Conservation (phyloP, 2,888 invertebrate genomes). For the Aphidius colemani region DNA sequence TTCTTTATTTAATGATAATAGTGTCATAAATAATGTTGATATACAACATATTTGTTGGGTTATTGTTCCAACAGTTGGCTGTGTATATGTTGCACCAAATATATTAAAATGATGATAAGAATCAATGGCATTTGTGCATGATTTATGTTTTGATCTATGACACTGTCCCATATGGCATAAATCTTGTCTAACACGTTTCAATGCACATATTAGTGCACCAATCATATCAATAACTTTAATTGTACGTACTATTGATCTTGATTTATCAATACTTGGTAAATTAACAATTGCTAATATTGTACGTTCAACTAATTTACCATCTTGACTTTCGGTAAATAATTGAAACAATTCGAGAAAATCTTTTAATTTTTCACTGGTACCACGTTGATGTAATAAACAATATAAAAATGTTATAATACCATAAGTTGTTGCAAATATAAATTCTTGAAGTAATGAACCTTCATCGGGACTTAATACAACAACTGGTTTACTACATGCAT, state of each 20-base stretch:
- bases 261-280: constrained; percentile 59
- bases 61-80: constrained; percentile 51
- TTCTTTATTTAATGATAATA: constrained; percentile 62
- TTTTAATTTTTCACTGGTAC: constrained; percentile 60
- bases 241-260: constrained; percentile 59
- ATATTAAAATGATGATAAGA: constrained; percentile 66
- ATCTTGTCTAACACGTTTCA: constrained; percentile 66
- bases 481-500: constrained; percentile 58
- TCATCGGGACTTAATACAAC: constrained; percentile 51
- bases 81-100: constrained; percentile 62
- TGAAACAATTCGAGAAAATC: constrained; percentile 68
- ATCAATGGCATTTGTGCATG: constrained; percentile 59
- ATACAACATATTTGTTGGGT: constrained; percentile 64
- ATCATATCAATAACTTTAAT: constrained; percentile 65
- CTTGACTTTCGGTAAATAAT: constrained; percentile 66
- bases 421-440: constrained; percentile 67
- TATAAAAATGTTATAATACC: constrained; percentile 67
- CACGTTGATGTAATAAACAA: constrained; percentile 63
- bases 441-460: constrained; percentile 64
- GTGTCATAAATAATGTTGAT: constrained; percentile 64
- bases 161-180: constrained; percentile 65
- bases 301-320: constrained; percentile 65
- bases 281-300: constrained; percentile 65
- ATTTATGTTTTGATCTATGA: constrained; percentile 62
- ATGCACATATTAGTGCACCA: constrained; percentile 64